Evolutionary conservation across 2,797 vertebrate species (phyloP), one percentile per base, ranked within the genome.

Genomic region (Telmatherina bonti): DNA sequence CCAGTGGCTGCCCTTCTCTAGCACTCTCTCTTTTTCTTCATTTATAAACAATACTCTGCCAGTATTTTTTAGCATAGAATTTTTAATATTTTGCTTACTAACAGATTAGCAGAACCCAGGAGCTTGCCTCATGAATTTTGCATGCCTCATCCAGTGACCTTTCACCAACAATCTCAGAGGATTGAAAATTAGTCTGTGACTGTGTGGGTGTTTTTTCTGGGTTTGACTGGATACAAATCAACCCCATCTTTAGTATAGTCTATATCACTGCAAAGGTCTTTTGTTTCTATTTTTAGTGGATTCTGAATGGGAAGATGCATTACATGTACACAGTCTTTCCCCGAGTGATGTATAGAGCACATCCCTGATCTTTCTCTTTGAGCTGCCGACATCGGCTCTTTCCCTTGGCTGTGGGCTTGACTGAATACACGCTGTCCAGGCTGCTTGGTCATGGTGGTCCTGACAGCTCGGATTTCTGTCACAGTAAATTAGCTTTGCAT

Each of bases 381-480:
- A 84, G 69, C 67, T 55, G 55, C 72, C 33, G 15, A 74, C 86
- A 82, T 83, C 78, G 74, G 61, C 81, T 54, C 55, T 53, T 77
- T 67, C 74, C 64, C 57, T 73, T 52, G 45, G 79, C 82, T 72
- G 71, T 84, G 70, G 78, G 81, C 87, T 88, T 87, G 84, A 85
- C 82, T 87, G 79, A 79, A 89, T 91, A 79, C 76, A 72, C 77
- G 75, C 88, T 91, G 92, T 91, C 89, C 85, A 65, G 79, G 90
- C 86, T 83, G 89, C 84, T 92, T 91, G 90, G 93, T 93, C 93
- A 93, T 87, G 90, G 90, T 91, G 87, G 82, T 86, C 89, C 86
- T 91, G 88, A 91, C 87, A 90, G 90, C 91, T 87, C 88, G 88
- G 89, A 90, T 90, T 94, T 86, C 93, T 93, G 93, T 94, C 94